Conservation (phyloP, 2,113 vertebrate genomes). For the Aegypius monachus region DNA sequence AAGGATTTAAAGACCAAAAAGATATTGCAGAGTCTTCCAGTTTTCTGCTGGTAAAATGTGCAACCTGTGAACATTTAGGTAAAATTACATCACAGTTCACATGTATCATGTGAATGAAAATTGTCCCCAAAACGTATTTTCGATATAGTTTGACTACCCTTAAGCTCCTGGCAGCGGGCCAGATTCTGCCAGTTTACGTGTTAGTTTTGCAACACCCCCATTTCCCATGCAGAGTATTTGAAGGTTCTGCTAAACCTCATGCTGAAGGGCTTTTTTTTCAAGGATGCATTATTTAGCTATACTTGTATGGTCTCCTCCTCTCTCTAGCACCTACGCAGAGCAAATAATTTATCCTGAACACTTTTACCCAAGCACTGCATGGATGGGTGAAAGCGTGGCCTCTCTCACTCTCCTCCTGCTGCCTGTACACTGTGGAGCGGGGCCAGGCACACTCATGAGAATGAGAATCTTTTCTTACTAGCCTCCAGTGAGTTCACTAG, state of each 20-base stretch:
- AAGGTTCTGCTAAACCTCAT: neutral
- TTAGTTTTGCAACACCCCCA: neutral
- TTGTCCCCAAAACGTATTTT: neutral
- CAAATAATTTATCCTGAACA: neutral
- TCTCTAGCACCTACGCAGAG: neutral
- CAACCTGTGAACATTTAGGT: neutral
- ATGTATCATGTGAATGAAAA: neutral
- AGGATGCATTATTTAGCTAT: neutral
- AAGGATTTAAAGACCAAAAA: neutral
- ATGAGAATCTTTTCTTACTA: neutral
- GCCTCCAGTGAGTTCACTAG: neutral
- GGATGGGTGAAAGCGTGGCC: neutral
- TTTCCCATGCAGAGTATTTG: neutral
- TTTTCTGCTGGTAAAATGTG: neutral
- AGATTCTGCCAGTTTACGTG: neutral
- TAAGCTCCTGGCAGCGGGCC: neutral
- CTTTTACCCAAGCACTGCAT: neutral
- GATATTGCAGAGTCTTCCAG: neutral
- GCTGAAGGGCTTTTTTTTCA: neutral
- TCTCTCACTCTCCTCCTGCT: neutral
- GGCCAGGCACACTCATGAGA: neutral
- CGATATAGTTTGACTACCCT: neutral
- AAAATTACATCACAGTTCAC: neutral
- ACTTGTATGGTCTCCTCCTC: neutral
- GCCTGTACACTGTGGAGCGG: neutral